These are phyloP conservation scores for Psylliodes chrysocephalus DNA, from an alignment of 2,888 invertebrate genomes.

Conservation along the genomic window DNA sequence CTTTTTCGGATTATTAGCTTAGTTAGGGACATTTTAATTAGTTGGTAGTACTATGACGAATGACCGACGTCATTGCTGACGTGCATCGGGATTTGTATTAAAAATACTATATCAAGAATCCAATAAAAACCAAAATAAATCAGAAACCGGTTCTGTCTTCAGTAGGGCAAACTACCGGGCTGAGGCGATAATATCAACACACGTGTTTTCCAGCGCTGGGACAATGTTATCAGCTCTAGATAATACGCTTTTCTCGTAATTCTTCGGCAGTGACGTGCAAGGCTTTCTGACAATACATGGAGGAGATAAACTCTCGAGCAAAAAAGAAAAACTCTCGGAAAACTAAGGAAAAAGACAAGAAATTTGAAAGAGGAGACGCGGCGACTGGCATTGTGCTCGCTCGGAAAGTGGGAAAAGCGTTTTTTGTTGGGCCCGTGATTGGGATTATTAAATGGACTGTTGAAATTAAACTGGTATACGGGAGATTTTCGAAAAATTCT, in stretches of 20 bases:
- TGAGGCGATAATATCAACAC: conserved; percentile 51
- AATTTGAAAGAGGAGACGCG: neutral
- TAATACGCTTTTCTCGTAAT: conserved; percentile 55
- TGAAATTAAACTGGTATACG: neutral
- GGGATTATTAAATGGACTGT: neutral
- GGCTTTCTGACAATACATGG: conserved; percentile 41
- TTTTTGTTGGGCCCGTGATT: neutral
- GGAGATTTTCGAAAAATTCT: neutral
- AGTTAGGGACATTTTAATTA: no score
- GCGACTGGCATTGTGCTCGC: neutral
- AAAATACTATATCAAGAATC: no score
- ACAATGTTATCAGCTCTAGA: conserved; percentile 56
- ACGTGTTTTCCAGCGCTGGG: conserved; percentile 51
- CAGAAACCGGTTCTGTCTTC: neutral
- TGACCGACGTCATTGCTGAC: no score
- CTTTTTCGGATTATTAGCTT: no score
- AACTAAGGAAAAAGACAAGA: neutral
- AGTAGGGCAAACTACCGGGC: conserved; percentile 29
- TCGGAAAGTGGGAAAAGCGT: neutral
- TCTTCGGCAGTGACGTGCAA: conserved; percentile 50
- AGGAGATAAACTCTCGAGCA: conserved; percentile 29
- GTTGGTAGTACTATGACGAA: no score
- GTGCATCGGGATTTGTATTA: no score
- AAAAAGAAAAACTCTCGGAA: conserved; percentile 2
- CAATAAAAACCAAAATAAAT: neutral